Evolutionary conservation across 2,888 invertebrate species (phyloP).

Genomic region (Himalopsyche anomala): DNA sequence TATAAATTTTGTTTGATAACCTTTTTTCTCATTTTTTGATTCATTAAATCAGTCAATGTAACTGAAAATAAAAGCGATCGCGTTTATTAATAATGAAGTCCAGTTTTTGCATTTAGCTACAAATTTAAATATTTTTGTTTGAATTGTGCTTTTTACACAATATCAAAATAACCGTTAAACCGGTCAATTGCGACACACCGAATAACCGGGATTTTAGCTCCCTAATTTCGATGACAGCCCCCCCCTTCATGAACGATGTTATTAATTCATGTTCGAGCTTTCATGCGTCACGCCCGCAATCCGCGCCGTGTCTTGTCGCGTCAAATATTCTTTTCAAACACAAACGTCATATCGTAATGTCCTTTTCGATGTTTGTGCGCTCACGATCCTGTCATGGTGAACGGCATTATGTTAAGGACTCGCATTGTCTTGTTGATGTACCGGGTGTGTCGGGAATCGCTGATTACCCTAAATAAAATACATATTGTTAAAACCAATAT

Average conservation of each 20-base stretch:
- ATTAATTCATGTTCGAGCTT: neutral
- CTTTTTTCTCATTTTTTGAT: too few relatives aligned
- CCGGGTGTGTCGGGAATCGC: slow-evolving; percentile 10
- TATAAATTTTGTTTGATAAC: too few relatives aligned
- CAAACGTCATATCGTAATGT: neutral
- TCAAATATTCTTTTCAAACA: neutral
- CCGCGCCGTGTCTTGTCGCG: neutral
- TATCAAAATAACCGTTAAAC: too few relatives aligned
- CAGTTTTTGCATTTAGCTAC: too few relatives aligned
- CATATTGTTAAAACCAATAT: neutral
- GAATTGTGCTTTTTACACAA: too few relatives aligned
- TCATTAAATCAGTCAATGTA: too few relatives aligned
- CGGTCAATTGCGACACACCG: too few relatives aligned
- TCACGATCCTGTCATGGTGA: neutral
- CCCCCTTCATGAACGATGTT: neutral
- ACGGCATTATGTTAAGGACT: slow-evolving; percentile 11
- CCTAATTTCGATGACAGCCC: neutral
- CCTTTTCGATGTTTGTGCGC: slow-evolving; percentile 22
- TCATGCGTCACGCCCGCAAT: neutral
- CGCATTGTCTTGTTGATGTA: neutral
- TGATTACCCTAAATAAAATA: neutral
- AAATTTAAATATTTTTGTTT: too few relatives aligned
- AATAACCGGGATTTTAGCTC: too few relatives aligned
- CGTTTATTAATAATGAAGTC: too few relatives aligned
- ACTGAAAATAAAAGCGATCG: too few relatives aligned